Evolutionary conservation across 2,113 vertebrate genomes (phyloP), one percentile per base, ranked within the genome.

Genomic region (Dermatemys mawii): DNA sequence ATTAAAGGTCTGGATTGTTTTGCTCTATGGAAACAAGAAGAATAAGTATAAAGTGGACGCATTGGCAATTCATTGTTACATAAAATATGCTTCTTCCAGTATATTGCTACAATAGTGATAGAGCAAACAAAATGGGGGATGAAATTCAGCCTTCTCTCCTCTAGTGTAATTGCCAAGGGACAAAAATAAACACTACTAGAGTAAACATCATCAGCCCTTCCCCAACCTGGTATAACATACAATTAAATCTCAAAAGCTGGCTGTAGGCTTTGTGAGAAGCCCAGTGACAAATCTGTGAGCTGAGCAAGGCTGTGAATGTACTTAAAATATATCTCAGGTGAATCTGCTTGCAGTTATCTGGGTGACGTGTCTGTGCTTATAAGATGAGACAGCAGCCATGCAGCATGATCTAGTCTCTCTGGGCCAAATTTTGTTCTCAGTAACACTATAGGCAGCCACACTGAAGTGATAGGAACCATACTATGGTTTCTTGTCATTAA

Each of bases 181-280:
- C 81, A 96, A 96, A 98, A 97, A 90, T 94, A 95, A 82, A 97
- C 91, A 75, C 82, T 21, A 95, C 46, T 48, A 48, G 46, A 32
- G 83, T 92, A 91, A 93, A 95, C 50, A 35, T 85, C 70, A 89
- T 51, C n/a, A 75, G 87, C 11, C 7, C 83, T 81, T 21, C 81
- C 70, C 89, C 50, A 84, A 76, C 46, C 26, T 84, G 22, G 88
- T 57, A 87, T 46, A 97, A 63, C 81, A 88, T 50, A 93, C 73
- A 96, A 92, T 97, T 97, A 97, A 96, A 83, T 88, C 94, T 84
- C 94, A 93, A 86, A 70, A 97, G 89, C 87, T 89, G 84, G 91
- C 94, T 87, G 91, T 50, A 91, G 60, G 78, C 79, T 96, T 96
- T 95, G 57, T 35, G 87, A 92, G 91, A 96, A 96, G 86, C 67